These are phyloP conservation scores for Ophion costatus DNA, from an alignment of 2,888 invertebrate genomes.

Conservation along the genomic window DNA sequence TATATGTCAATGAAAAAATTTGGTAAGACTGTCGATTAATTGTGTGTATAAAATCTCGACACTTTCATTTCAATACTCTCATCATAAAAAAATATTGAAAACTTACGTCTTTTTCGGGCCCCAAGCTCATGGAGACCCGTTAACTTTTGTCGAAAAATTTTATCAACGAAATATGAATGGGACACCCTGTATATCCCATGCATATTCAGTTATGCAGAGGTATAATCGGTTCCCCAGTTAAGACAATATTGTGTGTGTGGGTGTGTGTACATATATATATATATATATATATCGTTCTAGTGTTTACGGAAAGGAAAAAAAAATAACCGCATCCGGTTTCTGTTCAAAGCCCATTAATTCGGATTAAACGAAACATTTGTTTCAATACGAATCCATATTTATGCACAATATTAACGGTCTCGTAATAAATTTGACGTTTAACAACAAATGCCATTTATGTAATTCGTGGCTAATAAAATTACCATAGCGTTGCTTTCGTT, in stretches of 20 bases:
- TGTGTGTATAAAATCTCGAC: too few species aligned
- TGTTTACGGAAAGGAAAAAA: neutral
- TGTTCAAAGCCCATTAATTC: neutral
- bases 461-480: neutral
- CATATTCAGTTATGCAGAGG: slow-evolving; percentile 40
- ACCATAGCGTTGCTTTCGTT: neutral
- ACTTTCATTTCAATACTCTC: too few species aligned
- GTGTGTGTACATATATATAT: too few species aligned
- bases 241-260: neutral
- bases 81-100: too few species aligned
- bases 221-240: slow-evolving; percentile 22
- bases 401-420: neutral
- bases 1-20: too few species aligned
- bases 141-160: too few species aligned
- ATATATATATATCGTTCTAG: slow-evolving; percentile 1
- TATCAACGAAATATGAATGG: too few species aligned
- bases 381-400: slow-evolving; percentile 10
- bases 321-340: neutral
- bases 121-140: too few species aligned
- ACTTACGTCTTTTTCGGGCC: too few species aligned
- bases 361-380: neutral
- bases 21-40: too few species aligned
- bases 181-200: slow-evolving; percentile 15
- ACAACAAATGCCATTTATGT: neutral
- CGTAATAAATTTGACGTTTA: neutral